phyloP scores from a whole-genome alignment of 2,113 vertebrate species.

The Pimephales promelas region DNA sequence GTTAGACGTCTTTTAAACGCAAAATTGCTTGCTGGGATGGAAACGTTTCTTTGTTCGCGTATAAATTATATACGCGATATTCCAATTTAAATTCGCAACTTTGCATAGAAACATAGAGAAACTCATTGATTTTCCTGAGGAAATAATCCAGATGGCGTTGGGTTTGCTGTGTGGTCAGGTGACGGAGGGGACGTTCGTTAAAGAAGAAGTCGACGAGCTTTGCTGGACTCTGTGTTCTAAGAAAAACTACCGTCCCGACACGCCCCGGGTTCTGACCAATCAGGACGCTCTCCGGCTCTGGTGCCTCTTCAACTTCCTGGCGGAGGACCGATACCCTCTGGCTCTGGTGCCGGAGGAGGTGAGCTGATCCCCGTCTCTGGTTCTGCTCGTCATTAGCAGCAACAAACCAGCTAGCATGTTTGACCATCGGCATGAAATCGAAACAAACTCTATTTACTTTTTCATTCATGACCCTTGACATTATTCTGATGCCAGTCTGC shows the following conservation, averaged over 20 bases:
- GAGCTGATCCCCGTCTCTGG: conserved; percentile 48
- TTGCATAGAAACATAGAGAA: neutral
- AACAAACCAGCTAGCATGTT: neutral
- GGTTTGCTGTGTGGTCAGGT: conserved; percentile 75
- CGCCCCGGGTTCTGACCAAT: conserved; percentile 77
- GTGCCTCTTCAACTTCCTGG: conserved; percentile 98
- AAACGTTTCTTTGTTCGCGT: too few species aligned
- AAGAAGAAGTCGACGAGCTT: conserved; percentile 91
- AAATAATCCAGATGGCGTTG: neutral
- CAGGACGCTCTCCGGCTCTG: conserved; percentile 91
- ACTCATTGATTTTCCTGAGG: neutral
- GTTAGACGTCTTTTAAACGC: too few species aligned
- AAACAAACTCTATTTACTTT: too few species aligned
- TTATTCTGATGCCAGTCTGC: too few species aligned
- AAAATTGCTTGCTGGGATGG: too few species aligned
- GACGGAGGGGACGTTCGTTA: conserved; percentile 88
- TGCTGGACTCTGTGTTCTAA: conserved; percentile 96
- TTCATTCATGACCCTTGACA: too few species aligned
- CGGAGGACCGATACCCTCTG: conserved; percentile 94
- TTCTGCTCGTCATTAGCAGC: neutral
- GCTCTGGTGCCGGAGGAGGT: conserved; percentile 96
- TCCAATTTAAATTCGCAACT: too few species aligned
- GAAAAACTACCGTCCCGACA: conserved; percentile 88
- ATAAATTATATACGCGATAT: too few species aligned
- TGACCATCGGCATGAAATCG: too few species aligned